Base-by-base conservation (phyloP, 2,797 vertebrate species). In the Artibeus lituratus region DNA sequence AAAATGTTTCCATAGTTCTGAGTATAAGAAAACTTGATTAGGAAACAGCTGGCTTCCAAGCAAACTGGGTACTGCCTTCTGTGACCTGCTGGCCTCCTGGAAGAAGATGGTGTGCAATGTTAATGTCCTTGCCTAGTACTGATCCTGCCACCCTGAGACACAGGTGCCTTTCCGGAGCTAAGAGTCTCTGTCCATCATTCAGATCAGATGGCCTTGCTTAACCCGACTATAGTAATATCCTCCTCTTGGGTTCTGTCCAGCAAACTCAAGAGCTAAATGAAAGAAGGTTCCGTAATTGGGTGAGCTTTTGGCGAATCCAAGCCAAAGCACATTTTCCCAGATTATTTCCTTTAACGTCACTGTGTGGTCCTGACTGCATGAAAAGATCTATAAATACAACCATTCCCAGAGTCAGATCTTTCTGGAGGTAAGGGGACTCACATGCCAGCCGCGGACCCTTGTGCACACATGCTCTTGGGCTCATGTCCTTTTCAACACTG, bases 11-110 rank as follows among this genome's bases (percentile, higher is more conserved):
- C 95, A 51, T 70, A 70, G 78, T 98, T 97, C 51, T 19, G 44
- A 93, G 26, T 67, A 86, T 78, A 96, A 97, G 91, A 91, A 94
- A 94, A 94, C 94, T 95, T 97, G 95, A 95, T 97, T 92, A 85
- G 92, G 86, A 96, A 92, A 70, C 94, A 96, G 92, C 72, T 81
- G 87, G 94, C 83, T 81, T 82, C 76, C 55, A 35, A 73, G 72
- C 44, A 92, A 65, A 88, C 88, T 39, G 85, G 53, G 67, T 62
- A 39, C 24, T 92, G 78, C 94, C 91, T 94, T 78, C 87, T 73
- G 90, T 67, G 74, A 67, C 84, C 96, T 42, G 29, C n/a, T 69
- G 80, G 85, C 49, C 94, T 87, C 76, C 90, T 15, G 32, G 59
- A 35, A 39, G 65, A 93, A 39, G 86, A 88, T 3, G 97, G 7